A percentile compares a stretch with the other conserved stretches of the same genome.
phyloP scores from a whole-genome alignment of 2,888 invertebrate genomes.

The Barypeithes pellucidus region DNA sequence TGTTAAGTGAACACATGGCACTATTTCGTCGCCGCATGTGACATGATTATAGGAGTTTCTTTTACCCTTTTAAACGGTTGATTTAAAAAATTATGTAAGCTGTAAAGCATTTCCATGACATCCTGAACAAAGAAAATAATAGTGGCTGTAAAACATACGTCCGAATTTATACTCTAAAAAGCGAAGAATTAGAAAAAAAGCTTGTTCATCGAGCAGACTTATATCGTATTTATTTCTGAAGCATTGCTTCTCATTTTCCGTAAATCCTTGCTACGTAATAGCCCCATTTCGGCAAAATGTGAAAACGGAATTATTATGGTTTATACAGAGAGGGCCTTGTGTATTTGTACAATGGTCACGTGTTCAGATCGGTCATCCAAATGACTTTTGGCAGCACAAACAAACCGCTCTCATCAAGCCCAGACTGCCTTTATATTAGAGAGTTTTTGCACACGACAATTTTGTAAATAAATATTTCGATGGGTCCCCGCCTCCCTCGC shows the following conservation, averaged over 20 bases:
- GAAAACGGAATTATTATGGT: constrained; percentile 18
- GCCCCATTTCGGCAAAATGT: constrained; percentile 16
- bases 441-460: background rate
- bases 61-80: too few species aligned
- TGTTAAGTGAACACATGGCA: too few species aligned
- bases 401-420: constrained; percentile 23
- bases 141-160: too few species aligned
- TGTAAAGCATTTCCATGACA: too few species aligned
- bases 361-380: constrained; percentile 26
- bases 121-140: too few species aligned
- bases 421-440: constrained; percentile 16
- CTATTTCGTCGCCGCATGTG: too few species aligned
- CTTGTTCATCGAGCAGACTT: background rate
- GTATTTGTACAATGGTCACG: constrained; percentile 21
- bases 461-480: too few species aligned
- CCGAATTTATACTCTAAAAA: too few species aligned
- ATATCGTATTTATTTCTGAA: background rate
- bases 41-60: too few species aligned
- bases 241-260: constrained; percentile 11
- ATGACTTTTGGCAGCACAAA: constrained; percentile 27
- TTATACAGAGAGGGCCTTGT: constrained; percentile 12
- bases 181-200: too few species aligned
- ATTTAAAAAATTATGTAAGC: too few species aligned
- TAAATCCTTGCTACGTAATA: constrained; percentile 20
- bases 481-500: too few species aligned